These are phyloP conservation scores for Accipiter virgatus DNA, from an alignment of 2,113 vertebrate species.

Conservation along the genomic window DNA sequence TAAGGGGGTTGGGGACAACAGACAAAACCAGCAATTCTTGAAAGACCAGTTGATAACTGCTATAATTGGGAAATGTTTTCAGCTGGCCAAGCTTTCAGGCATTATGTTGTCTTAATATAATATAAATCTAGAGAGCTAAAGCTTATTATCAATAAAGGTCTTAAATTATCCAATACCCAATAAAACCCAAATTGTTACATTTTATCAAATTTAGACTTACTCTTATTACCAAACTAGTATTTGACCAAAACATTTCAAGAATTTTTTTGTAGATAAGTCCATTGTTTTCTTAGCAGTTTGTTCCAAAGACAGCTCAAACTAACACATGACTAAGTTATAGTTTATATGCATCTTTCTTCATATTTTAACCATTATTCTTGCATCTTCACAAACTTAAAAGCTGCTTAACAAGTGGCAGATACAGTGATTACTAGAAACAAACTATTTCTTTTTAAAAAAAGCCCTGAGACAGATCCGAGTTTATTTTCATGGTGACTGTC, in stretches of 20 bases:
- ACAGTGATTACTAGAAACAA: not conserved
- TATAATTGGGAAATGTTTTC: not conserved
- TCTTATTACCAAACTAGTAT: not conserved
- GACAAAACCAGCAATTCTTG: not conserved
- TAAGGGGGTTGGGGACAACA: too few relatives aligned
- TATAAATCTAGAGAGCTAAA: not conserved
- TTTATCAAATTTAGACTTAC: not conserved
- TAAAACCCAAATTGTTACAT: not conserved
- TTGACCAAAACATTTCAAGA: not conserved
- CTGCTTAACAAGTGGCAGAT: not conserved
- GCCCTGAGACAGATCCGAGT: rapidly evolving
- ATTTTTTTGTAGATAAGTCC: not conserved
- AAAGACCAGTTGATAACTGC: not conserved
- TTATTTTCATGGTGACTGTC: not conserved
- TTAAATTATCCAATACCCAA: not conserved
- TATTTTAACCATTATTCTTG: too few relatives aligned
- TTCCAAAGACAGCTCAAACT: not conserved
- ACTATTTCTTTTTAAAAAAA: not conserved
- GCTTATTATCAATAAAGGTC: not conserved
- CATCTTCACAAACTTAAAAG: too few relatives aligned
- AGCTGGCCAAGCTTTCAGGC: not conserved
- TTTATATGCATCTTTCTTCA: too few relatives aligned
- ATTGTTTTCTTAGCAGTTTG: not conserved
- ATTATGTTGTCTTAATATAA: not conserved
- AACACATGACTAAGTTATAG: too few relatives aligned